A percentile compares a stretch with the other conserved stretches of the same genome.
Conservation (phyloP, 2,113 vertebrate species). For the Antidorcas marsupialis region DNA sequence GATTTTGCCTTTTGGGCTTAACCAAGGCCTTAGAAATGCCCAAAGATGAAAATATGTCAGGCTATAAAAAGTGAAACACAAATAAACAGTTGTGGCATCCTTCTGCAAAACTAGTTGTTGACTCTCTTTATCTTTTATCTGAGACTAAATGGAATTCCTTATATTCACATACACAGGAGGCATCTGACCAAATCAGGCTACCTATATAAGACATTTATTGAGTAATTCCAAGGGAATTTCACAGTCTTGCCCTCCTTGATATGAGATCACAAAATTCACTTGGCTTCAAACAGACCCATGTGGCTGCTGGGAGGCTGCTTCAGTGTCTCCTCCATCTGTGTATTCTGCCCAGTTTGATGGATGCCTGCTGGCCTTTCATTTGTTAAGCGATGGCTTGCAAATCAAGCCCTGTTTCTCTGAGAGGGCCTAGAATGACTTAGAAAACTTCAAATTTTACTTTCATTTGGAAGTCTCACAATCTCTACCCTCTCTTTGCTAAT, state of each 20-base stretch:
- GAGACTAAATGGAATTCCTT: not conserved
- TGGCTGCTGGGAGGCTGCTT: not conserved
- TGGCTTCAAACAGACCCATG: conserved; percentile 28
- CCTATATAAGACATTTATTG: not conserved
- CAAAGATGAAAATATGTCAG: conserved; percentile 13
- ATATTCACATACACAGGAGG: conserved; percentile 42
- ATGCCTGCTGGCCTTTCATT: conserved; percentile 59
- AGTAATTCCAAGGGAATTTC: conserved; percentile 65
- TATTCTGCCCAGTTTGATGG: conserved; percentile 36
- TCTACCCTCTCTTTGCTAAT: conserved; percentile 40
- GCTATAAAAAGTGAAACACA: not conserved
- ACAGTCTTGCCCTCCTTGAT: not conserved
- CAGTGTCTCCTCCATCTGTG: conserved; percentile 15
- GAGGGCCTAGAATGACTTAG: not conserved
- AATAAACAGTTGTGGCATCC: not conserved
- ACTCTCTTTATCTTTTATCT: conserved; percentile 10
- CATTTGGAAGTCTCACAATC: conserved; percentile 1
- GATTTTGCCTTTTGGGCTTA: conserved; percentile 52
- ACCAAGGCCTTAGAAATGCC: conserved; percentile 45
- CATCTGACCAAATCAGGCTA: conserved; percentile 16
- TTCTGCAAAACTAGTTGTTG: conserved; percentile 32
- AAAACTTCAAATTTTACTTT: conserved; percentile 36
- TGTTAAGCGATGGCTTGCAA: conserved; percentile 55
- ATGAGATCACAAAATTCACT: conserved; percentile 7
- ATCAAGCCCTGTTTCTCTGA: conserved; percentile 45